Evolutionary conservation across 2,888 invertebrate species (phyloP), one percentile per base, ranked within the genome.

Genomic region (Epinotia demarniana): DNA sequence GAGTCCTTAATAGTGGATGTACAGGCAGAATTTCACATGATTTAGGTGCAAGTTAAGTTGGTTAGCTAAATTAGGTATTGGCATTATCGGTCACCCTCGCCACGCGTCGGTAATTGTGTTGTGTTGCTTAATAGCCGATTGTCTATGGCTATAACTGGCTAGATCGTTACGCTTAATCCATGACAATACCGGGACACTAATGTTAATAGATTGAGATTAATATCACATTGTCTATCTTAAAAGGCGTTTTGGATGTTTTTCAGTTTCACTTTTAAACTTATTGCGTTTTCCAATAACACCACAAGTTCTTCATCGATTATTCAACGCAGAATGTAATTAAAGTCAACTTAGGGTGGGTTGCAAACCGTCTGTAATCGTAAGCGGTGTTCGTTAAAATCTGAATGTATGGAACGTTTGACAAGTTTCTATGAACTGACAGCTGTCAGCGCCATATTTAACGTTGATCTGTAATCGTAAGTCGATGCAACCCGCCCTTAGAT

Each of bases 81-180:
- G 89, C 82, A 91, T 92, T 90, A 91, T 91, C 85, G 80, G 80
- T 79, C 80, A 80, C 85, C 82, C 80, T 74, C 81, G 86, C 86
- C 92, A 92, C 92, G 92, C 90, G 90, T 80, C 86, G 39, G 85
- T 90, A 88, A 92, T 92, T 89, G 89, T 88, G 85, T 88, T 83
- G 86, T 88, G 85, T 87, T 85, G 87, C 82, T 87, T 89, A 87
- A 87, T 87, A 85, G 85, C 89, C 89, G 88, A 88, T 89, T 89
- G 91, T 90, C 88, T 89, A 88, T 88, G 88, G 83, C 80, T 62
- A 74, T 75, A 68, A 76, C 79, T 74, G 79, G 67, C 72, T 76
- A 76, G 73, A 78, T 79, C 74, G 78, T 80, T 78, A 71, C 68
- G 79, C 80, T 81, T 83, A 86, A 87, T 87, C 82, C 83, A 86